Evolutionary conservation across 2,888 invertebrate species (phyloP).

Genomic region (Philonicus albiceps): DNA sequence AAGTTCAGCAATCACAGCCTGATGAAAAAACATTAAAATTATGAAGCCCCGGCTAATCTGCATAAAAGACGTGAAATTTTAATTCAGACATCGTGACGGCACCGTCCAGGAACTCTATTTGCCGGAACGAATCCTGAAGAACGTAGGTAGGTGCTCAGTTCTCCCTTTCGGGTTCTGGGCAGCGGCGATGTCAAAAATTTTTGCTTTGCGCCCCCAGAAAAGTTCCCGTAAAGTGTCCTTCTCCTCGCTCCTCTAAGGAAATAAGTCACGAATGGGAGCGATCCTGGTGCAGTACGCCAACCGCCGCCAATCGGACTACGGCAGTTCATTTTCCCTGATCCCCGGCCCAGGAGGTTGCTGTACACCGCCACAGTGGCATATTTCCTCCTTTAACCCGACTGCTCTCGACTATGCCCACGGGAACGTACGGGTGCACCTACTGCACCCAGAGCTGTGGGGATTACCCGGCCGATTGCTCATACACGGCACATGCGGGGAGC

Average conservation of each 20-base stretch:
- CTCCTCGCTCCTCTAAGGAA: neutral
- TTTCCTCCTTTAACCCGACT: neutral
- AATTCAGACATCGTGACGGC: neutral
- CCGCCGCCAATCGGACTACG: neutral
- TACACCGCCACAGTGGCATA: neutral
- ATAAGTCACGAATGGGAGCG: neutral
- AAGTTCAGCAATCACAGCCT: slow-evolving; percentile 9
- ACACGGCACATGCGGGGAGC: neutral
- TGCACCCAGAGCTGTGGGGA: neutral
- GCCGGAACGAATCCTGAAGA: neutral
- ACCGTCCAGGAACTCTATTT: neutral
- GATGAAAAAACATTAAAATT: slow-evolving; percentile 26
- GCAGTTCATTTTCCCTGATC: neutral
- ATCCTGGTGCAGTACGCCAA: neutral
- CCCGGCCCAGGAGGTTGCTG: neutral
- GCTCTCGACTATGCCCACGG: neutral
- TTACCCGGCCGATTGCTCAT: neutral
- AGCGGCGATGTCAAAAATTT: neutral
- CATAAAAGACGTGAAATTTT: slow-evolving; percentile 38
- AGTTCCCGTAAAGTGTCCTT: neutral
- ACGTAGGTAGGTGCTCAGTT: neutral
- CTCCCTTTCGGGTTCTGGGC: neutral
- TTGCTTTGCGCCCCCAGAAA: neutral
- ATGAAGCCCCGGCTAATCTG: slow-evolving; percentile 26
- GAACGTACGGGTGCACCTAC: neutral